Evolutionary conservation across 2,888 invertebrate genomes (phyloP).

Genomic region (Sarcophaga rosellei): DNA sequence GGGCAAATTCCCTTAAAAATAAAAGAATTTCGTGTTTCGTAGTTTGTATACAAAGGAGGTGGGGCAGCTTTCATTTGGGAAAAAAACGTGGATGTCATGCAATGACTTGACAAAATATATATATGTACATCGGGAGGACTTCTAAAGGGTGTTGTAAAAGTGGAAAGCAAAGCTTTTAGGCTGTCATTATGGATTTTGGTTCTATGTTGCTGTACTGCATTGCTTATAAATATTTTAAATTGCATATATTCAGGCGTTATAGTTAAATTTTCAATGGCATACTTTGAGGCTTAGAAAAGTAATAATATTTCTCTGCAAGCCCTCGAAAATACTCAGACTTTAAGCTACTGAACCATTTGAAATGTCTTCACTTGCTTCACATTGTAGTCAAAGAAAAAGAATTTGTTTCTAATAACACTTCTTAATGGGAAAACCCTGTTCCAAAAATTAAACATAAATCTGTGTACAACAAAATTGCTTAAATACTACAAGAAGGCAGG

Average conservation of each 20-base stretch:
- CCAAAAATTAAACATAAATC: background rate
- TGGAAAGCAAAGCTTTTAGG: background rate
- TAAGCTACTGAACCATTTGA: too few relatives aligned
- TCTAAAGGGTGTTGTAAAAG: constrained; percentile 2
- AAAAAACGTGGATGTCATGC: constrained; percentile 79
- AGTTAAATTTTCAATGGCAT: background rate
- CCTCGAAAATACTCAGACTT: too few relatives aligned
- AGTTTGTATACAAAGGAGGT: background rate
- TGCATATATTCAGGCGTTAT: background rate
- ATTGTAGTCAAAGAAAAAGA: background rate
- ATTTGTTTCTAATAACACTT: background rate
- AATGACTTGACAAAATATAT: constrained; percentile 73
- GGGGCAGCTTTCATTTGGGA: constrained; percentile 60
- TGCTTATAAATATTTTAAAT: too few relatives aligned
- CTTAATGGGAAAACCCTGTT: background rate
- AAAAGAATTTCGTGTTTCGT: background rate
- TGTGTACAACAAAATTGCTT: background rate
- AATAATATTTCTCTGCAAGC: background rate
- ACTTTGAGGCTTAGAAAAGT: background rate
- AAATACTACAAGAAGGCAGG: constrained; percentile 9
- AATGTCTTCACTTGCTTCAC: too few relatives aligned
- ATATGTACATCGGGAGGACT: constrained; percentile 13
- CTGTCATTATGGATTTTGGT: too few relatives aligned
- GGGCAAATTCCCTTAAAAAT: background rate
- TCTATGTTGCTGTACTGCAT: too few relatives aligned